Conservation (phyloP, 2,888 invertebrate genomes). For the Lamellibrachia columna region DNA sequence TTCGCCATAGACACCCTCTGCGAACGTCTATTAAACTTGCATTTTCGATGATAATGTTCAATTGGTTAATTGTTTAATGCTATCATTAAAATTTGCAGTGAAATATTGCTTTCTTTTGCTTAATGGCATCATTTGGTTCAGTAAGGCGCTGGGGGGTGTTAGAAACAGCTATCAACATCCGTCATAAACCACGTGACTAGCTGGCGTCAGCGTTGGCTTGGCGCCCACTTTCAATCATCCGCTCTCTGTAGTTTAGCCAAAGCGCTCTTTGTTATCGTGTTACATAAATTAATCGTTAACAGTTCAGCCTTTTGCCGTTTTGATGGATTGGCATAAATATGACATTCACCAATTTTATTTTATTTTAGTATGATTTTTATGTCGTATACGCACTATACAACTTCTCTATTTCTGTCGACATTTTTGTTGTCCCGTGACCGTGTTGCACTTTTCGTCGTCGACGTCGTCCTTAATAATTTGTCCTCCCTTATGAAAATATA, state of each 20-base stretch:
- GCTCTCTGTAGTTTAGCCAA: neutral
- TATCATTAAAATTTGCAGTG: neutral
- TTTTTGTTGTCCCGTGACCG: too few species aligned
- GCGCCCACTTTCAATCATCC: conserved; percentile 16
- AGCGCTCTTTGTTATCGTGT: neutral
- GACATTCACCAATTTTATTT: neutral
- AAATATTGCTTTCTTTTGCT: neutral
- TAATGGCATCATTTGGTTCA: neutral
- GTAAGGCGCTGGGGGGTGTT: neutral
- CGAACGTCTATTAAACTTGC: neutral
- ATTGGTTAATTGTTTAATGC: neutral
- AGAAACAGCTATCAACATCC: neutral
- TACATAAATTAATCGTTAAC: neutral
- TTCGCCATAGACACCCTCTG: neutral
- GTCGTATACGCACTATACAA: too few species aligned
- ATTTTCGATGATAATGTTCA: neutral
- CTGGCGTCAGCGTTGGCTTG: neutral
- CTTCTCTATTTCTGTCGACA: too few species aligned
- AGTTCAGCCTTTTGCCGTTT: neutral
- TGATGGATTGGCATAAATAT: neutral
- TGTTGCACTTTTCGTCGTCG: too few species aligned
- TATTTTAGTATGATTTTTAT: neutral
- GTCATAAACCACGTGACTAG: neutral
- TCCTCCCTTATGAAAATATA: too few species aligned
- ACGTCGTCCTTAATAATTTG: too few species aligned